These are phyloP conservation scores for Phylloscopus trochilus DNA, from an alignment of 2,113 vertebrate genomes.

Conservation along the genomic window DNA sequence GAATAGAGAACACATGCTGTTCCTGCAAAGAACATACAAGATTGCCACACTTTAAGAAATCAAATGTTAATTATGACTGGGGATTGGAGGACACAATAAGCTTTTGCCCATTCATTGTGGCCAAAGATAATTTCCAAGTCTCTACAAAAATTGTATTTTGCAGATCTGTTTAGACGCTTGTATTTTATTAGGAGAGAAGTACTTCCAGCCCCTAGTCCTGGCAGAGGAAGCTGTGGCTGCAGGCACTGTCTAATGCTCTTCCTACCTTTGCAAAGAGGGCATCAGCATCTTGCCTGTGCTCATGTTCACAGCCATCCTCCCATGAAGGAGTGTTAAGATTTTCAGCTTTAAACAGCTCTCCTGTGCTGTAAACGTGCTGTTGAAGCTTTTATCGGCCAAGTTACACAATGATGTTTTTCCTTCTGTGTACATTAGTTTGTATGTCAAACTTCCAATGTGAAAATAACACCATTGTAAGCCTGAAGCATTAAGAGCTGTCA, in stretches of 20 bases:
- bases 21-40: conserved; percentile 56
- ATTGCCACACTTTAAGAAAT: conserved; percentile 45
- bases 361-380: neutral
- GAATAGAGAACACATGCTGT: conserved; percentile 57
- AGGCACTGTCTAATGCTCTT: neutral
- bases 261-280: neutral
- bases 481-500: neutral
- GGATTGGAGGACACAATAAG: neutral
- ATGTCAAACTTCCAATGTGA: neutral
- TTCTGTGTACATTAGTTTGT: neutral
- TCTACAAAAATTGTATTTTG: neutral
- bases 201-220: neutral
- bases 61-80: conserved; percentile 39
- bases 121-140: neutral
- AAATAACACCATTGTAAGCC: neutral
- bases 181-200: neutral
- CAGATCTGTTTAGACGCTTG: neutral
- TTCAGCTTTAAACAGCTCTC: neutral
- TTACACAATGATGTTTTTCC: neutral
- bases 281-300: neutral
- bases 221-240: neutral
- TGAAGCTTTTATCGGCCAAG: neutral
- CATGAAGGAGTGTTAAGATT: neutral
- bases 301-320: neutral
- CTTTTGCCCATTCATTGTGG: neutral